A percentile compares a stretch with the other conserved stretches of the same genome.
These are phyloP conservation scores for Vollenhovia emeryi DNA, from an alignment of 1,140 invertebrate species.

Conservation along the genomic window DNA sequence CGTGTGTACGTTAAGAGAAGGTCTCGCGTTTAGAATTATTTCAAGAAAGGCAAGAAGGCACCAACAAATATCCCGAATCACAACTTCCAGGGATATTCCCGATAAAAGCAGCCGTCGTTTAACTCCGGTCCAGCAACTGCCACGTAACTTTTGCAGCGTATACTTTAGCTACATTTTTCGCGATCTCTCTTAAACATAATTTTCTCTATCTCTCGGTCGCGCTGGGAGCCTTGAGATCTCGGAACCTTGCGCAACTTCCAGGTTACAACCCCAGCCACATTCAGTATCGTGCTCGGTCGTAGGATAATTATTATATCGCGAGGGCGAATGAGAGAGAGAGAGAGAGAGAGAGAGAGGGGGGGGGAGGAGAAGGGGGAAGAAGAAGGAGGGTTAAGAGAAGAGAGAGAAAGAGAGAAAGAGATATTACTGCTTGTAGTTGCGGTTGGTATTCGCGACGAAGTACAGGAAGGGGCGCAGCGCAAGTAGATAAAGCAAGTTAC, in stretches of 20 bases:
- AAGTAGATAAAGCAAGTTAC: constrained; percentile 68
- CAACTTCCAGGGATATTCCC: neutral
- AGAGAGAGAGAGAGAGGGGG: constrained; percentile 11
- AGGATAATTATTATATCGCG: constrained; percentile 56
- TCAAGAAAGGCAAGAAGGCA: too few relatives aligned
- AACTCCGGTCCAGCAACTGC: neutral
- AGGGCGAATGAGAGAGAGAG: constrained; percentile 1
- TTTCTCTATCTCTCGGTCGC: constrained; percentile 4
- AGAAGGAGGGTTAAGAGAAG: neutral
- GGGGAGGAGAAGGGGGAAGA: neutral
- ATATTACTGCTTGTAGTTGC: constrained; percentile 59
- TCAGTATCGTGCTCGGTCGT: constrained; percentile 37
- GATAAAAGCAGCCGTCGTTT: neutral
- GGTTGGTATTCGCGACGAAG: constrained; percentile 56
- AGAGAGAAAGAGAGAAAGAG: constrained; percentile 49
- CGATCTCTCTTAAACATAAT: constrained; percentile 40
- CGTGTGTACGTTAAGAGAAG: neutral
- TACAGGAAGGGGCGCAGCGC: constrained; percentile 58
- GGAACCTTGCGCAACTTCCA: constrained; percentile 39
- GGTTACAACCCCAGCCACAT: constrained; percentile 27
- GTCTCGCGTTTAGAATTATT: neutral
- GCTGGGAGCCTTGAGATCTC: constrained; percentile 4
- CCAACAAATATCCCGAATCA: neutral
- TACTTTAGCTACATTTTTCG: neutral
- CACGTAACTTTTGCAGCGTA: neutral